Base-by-base conservation (phyloP, 2,113 vertebrate genomes). In the Pimephales promelas region DNA sequence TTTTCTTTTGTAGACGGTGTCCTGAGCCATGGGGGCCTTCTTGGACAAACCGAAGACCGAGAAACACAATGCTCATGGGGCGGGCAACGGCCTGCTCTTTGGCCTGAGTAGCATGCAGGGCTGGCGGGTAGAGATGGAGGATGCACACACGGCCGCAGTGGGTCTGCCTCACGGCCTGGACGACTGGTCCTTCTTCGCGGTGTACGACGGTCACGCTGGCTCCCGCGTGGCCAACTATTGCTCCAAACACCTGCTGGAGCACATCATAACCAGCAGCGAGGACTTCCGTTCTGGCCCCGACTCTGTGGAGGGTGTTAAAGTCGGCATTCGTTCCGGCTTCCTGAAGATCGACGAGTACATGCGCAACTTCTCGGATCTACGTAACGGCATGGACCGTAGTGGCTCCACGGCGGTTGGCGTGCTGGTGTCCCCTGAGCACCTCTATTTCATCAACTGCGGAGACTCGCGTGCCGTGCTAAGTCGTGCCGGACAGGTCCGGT, bases 41-140 rank as follows among this genome's bases (percentile, higher is more conserved):
- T 95, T 99, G 96, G 98, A 99, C 94, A 99, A 99, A 93, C 98
- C 98, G 92, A 99, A 99, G 95, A 99, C 98, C 20, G 98, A 99
- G 89, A 99, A 99, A 89, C 98, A 98, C 88, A 98, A 97, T 85
- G 96, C 96, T 91, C 98, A 98, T 3, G 98, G 98, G 83, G 95
- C 96, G 82, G 98, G 98, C 85, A 99, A 99, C 77, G 96, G 96
- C 81, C 94, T 99, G 88, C 95, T 93, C 84, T 99, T 96, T 0
- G 97, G 97, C 92, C 96, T 99, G 89, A 99, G 98, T 95, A 99
- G 97, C 92, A 99, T 99, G 98, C 98, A 99, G 93, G 98, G 98
- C 82, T 99, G 98, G 98, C 93, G 98, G 90, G 98, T 99, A 86
- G 98, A 99, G 90, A 99, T 99, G 98, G 98, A 99, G 95, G 98